These are phyloP conservation scores for Gasterosteus nipponicus DNA, from an alignment of 2,113 vertebrate genomes.

Conservation along the genomic window DNA sequence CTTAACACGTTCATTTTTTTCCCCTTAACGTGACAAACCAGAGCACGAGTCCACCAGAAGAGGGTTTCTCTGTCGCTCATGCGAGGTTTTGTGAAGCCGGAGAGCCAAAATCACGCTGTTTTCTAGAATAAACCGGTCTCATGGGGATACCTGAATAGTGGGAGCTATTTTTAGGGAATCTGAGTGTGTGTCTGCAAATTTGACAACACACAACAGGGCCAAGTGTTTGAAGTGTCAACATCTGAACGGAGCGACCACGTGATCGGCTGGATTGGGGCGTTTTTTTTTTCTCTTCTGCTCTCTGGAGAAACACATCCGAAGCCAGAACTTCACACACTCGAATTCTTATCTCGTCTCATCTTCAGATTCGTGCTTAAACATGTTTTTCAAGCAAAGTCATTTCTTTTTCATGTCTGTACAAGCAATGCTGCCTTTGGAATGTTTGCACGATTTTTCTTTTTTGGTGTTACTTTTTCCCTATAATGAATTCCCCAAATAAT, in stretches of 20 bases:
- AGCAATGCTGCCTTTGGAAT: background rate
- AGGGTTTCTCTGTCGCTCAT: background rate
- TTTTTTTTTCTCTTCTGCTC: background rate
- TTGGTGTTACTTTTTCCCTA: background rate
- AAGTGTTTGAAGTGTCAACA: constrained; percentile 41
- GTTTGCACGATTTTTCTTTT: background rate
- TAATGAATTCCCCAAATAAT: background rate
- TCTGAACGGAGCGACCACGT: constrained; percentile 1
- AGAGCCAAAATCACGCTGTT: constrained; percentile 32
- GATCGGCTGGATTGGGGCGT: background rate
- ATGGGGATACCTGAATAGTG: constrained; percentile 47
- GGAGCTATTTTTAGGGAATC: constrained; percentile 47
- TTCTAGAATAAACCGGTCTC: constrained; percentile 26
- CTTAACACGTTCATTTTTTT: background rate
- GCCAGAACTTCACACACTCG: background rate
- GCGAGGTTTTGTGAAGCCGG: constrained; percentile 20
- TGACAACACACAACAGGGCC: constrained; percentile 24
- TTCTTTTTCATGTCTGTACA: background rate
- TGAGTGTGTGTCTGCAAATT: constrained; percentile 14
- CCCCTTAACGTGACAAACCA: constrained; percentile 3
- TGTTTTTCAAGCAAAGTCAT: background rate
- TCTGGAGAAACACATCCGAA: background rate
- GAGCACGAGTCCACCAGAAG: background rate
- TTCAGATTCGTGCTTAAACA: background rate
- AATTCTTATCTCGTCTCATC: no score